A percentile compares a stretch with the other conserved stretches of the same genome.
These are phyloP conservation scores for Cotesia chilonis DNA, from an alignment of 1,140 invertebrate genomes.

Conservation along the genomic window DNA sequence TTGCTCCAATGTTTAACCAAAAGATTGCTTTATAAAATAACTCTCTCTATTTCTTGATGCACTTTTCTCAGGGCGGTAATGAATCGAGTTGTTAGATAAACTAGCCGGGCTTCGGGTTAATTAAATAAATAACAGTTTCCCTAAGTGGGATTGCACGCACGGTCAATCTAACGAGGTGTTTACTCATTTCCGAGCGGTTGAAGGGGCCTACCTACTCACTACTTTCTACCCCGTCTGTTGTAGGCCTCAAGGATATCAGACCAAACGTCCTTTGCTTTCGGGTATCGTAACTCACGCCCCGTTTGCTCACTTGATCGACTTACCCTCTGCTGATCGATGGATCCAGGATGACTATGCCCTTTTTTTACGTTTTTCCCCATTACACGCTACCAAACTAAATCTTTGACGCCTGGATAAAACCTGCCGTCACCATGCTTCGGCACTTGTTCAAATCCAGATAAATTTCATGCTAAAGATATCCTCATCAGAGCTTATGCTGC, in stretches of 20 bases:
- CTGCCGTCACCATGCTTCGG: no score
- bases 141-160: background rate
- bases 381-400: slow-evolving; percentile 8
- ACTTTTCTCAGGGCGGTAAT: background rate
- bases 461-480: no score
- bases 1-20: no score
- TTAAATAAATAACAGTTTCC: slow-evolving; percentile 22
- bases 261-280: background rate
- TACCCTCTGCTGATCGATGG: slow-evolving; percentile 22
- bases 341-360: slow-evolving; percentile 14
- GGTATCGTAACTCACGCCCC: background rate
- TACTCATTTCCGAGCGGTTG: slow-evolving; percentile 11
- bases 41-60: background rate
- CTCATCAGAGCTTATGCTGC: no score
- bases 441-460: no score
- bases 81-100: background rate
- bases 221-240: no score
- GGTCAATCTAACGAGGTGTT: slow-evolving; percentile 8
- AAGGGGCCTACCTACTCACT: background rate
- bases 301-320: slow-evolving; percentile 12
- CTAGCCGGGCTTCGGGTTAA: slow-evolving; percentile 3
- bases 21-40: no score
- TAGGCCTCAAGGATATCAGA: no score
- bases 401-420: slow-evolving; percentile 14
- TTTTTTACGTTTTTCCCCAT: background rate